These are phyloP conservation scores for Ochropleura leucogaster DNA, from an alignment of 2,888 invertebrate species.

Conservation along the genomic window DNA sequence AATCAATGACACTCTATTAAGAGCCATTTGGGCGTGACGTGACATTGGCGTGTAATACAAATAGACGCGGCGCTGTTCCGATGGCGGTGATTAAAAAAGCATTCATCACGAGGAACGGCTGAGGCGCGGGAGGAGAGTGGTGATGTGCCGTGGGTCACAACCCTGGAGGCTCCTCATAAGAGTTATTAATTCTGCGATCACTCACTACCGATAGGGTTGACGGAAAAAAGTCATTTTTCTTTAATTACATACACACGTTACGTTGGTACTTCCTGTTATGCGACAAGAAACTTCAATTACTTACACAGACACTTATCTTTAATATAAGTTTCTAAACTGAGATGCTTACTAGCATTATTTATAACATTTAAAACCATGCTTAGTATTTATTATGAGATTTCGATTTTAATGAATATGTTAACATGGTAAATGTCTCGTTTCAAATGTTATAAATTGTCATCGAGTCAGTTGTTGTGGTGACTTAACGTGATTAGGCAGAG, in stretches of 20 bases:
- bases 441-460: no score
- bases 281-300: not conserved
- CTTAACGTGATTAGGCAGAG: not conserved
- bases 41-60: conserved; percentile 35
- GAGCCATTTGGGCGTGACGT: conserved; percentile 11
- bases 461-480: no score
- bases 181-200: conserved; percentile 68
- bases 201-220: conserved; percentile 54
- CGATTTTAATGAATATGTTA: no score
- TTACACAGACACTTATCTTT: not conserved
- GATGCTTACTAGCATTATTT: no score
- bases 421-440: no score
- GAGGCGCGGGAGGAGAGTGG: not conserved
- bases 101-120: conserved; percentile 40
- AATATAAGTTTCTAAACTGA: not conserved
- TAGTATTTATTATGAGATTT: no score
- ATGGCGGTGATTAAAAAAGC: conserved; percentile 58
- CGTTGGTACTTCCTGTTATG: no score
- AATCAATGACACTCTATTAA: conserved; percentile 18
- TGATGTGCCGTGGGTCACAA: conserved; percentile 55
- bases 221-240: not conserved
- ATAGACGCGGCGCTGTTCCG: conserved; percentile 24
- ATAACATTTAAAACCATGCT: no score
- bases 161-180: conserved; percentile 66
- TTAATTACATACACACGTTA: not conserved